Conservation (phyloP, 1,140 invertebrate species). For the Leptopilina clavipes region DNA sequence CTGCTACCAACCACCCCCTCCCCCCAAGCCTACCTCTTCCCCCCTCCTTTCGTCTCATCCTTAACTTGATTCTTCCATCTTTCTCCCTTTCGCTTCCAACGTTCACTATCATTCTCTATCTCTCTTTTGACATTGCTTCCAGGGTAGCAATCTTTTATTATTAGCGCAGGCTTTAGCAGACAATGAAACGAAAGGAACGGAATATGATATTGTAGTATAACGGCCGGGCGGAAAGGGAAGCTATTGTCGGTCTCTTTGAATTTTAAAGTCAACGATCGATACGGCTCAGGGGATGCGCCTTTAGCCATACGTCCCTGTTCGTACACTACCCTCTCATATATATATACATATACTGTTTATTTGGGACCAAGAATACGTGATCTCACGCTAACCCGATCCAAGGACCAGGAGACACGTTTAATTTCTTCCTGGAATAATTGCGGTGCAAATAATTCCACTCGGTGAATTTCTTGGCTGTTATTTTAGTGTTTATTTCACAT, state of each 20-base stretch:
- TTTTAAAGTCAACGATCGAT: conserved; percentile 76
- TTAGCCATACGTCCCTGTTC: conserved; percentile 68
- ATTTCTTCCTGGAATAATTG: not conserved
- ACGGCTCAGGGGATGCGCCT: conserved; percentile 73
- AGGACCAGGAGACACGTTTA: not conserved
- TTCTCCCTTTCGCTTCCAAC: conserved; percentile 44
- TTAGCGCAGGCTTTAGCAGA: conserved; percentile 75
- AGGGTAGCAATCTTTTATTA: conserved; percentile 76
- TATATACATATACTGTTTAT: conserved; percentile 47
- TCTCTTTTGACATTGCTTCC: conserved; percentile 59
- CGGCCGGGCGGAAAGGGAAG: conserved; percentile 65
- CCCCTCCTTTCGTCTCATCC: conserved; percentile 14
- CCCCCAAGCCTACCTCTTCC: too few species aligned
- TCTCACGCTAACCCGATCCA: conserved; percentile 7
- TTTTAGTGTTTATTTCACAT: too few species aligned
- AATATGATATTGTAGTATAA: conserved; percentile 75
- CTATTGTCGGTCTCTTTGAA: conserved; percentile 77
- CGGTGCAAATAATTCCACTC: not conserved
- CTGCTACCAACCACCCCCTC: conserved; percentile 46
- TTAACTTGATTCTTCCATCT: conserved; percentile 34
- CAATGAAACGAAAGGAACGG: conserved; percentile 76
- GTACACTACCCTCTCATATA: conserved; percentile 38
- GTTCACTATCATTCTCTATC: conserved; percentile 46
- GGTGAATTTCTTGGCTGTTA: too few species aligned
- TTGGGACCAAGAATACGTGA: conserved; percentile 51